Conservation (phyloP, 2,113 vertebrate species). For the Uria aalge region DNA sequence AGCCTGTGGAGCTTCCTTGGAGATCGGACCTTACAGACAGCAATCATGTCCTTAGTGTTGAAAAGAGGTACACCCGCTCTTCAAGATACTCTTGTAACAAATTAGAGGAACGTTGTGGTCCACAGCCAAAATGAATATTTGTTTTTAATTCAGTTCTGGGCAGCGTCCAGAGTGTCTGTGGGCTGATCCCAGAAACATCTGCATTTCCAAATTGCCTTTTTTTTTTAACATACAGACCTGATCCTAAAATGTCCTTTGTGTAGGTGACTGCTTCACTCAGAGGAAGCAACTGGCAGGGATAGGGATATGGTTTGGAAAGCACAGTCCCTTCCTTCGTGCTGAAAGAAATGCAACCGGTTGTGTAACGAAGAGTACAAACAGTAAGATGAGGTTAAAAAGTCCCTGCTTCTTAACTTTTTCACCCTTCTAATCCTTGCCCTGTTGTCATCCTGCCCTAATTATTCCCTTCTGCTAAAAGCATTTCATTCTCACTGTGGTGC, state of each 20-base stretch:
- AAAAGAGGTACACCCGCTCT: background rate
- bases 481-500: slow-evolving; percentile 8
- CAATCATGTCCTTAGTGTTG: background rate
- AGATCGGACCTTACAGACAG: background rate
- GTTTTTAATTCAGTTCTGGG: background rate
- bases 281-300: background rate
- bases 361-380: background rate
- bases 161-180: background rate
- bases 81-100: background rate
- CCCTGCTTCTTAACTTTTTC: background rate
- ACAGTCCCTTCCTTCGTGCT: background rate
- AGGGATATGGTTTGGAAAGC: background rate
- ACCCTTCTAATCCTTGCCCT: background rate
- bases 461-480: background rate
- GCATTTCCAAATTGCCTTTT: background rate
- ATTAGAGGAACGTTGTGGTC: background rate
- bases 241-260: background rate
- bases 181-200: background rate
- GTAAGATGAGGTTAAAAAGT: background rate
- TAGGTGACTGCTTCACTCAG: background rate
- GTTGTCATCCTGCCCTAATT: background rate
- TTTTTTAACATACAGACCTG: background rate
- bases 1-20: background rate
- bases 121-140: background rate
- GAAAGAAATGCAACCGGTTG: background rate